phyloP scores from a whole-genome alignment of 2,888 invertebrate genomes.

The Andrena hattorfiana region DNA sequence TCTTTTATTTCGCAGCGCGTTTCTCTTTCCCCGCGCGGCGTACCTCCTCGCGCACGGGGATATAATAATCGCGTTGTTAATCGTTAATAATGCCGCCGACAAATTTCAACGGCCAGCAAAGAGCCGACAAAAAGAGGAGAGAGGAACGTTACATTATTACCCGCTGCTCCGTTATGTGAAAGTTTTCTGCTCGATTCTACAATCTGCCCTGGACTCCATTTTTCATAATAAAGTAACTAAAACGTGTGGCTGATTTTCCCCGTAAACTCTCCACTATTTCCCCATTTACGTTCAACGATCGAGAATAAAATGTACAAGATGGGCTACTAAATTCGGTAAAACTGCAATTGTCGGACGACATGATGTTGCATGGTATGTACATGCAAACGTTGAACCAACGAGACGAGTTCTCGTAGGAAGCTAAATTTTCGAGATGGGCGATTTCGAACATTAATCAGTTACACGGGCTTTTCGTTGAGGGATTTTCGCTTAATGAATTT shows the following conservation, averaged over 20 bases:
- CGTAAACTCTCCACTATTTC: not conserved
- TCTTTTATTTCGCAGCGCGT: slow-evolving; percentile 19
- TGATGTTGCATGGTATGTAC: too few species aligned
- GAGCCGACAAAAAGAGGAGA: not conserved
- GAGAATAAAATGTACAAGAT: too few species aligned
- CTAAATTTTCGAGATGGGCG: not conserved
- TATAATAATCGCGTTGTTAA: slow-evolving; percentile 23
- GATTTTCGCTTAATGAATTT: not conserved
- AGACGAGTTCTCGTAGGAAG: not conserved
- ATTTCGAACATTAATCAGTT: not conserved
- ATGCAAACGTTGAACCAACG: not conserved
- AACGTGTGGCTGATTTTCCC: too few species aligned
- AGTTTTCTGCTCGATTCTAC: not conserved
- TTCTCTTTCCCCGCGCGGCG: not conserved
- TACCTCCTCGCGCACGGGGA: not conserved
- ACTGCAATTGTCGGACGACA: too few species aligned
- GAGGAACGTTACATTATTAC: not conserved
- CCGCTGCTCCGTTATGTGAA: not conserved
- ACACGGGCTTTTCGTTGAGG: not conserved
- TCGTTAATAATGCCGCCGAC: slow-evolving; percentile 30
- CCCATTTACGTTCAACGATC: too few species aligned
- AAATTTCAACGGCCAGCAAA: slow-evolving; percentile 13
- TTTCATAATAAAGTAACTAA: not conserved
- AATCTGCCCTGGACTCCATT: not conserved
- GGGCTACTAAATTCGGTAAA: too few species aligned